Percentiles rank a stretch among this genome's conserved stretches.
phyloP scores from a whole-genome alignment of 2,797 vertebrate genomes.

The Luscinia luscinia region DNA sequence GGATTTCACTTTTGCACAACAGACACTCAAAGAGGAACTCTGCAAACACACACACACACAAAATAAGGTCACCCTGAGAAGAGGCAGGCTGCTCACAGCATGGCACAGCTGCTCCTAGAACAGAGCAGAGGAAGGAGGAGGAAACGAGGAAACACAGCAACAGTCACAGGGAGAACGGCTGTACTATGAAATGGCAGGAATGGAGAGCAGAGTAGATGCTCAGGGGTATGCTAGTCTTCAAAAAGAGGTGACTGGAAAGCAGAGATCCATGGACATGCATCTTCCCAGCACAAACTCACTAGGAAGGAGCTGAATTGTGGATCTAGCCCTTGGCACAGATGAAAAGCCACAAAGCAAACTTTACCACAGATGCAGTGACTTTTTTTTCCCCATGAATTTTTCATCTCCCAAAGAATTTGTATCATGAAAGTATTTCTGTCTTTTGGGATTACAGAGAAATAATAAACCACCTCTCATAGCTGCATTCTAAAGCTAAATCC shows the following conservation, averaged over 20 bases:
- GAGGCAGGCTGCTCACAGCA: neutral
- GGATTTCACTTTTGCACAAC: conserved; percentile 81
- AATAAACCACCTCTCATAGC: neutral
- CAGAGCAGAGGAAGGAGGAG: neutral
- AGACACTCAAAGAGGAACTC: conserved; percentile 94
- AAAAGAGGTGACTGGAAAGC: conserved; percentile 19
- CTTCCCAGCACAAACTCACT: neutral
- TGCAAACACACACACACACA: conserved; percentile 56
- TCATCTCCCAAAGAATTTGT: neutral
- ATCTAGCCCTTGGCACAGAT: conserved; percentile 2
- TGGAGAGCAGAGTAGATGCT: neutral
- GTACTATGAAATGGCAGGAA: neutral
- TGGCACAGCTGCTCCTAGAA: conserved; percentile 12
- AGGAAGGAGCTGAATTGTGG: neutral
- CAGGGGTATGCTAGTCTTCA: neutral
- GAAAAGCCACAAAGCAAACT: conserved; percentile 6
- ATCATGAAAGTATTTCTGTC: conserved; percentile 1
- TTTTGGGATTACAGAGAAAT: neutral
- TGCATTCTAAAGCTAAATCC: neutral
- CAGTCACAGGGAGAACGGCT: neutral
- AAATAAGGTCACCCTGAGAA: neutral
- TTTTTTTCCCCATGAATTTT: neutral
- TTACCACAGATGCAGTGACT: neutral
- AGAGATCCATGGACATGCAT: neutral
- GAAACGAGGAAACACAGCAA: neutral